Evolutionary conservation across 2,888 invertebrate species (phyloP).

Genomic region (Drosophila phalerata): DNA sequence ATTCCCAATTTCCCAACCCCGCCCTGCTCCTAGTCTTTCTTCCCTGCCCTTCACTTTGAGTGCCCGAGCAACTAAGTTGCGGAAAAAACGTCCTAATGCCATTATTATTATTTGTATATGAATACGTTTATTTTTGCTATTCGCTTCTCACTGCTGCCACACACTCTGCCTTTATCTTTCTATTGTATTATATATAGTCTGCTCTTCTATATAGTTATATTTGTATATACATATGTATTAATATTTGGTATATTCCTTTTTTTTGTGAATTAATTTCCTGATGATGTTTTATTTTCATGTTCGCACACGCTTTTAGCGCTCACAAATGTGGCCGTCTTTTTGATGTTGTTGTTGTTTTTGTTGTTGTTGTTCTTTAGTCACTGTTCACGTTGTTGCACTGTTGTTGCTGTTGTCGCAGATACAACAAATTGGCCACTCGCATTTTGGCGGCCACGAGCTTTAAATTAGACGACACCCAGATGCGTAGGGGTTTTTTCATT

Average conservation of each 20-base stretch:
- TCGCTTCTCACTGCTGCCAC: constrained; percentile 8
- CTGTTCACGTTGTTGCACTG: constrained; percentile 30
- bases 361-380: constrained; percentile 38
- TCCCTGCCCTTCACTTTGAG: constrained; percentile 22
- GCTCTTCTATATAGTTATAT: constrained; percentile 12
- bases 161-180: constrained; percentile 12
- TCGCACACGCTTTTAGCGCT: constrained; percentile 72
- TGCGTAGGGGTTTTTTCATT: constrained; percentile 57
- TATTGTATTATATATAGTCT: constrained; percentile 16
- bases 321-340: constrained; percentile 55
- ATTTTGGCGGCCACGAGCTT: constrained; percentile 69
- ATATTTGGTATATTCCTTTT: constrained; percentile 41
- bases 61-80: constrained; percentile 26
- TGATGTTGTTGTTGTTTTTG: constrained; percentile 34
- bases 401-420: constrained; percentile 29
- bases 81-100: constrained; percentile 45
- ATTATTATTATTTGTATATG: constrained; percentile 45
- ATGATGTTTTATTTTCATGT: constrained; percentile 78
- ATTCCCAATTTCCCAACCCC: constrained; percentile 5
- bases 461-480: constrained; percentile 62
- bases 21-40: too few species aligned
- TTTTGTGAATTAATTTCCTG: constrained; percentile 77
- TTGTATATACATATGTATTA: constrained; percentile 10
- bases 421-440: constrained; percentile 75
- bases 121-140: constrained; percentile 28